These are phyloP conservation scores for Magallana angulata DNA, from an alignment of 1,140 invertebrate species.

Conservation along the genomic window DNA sequence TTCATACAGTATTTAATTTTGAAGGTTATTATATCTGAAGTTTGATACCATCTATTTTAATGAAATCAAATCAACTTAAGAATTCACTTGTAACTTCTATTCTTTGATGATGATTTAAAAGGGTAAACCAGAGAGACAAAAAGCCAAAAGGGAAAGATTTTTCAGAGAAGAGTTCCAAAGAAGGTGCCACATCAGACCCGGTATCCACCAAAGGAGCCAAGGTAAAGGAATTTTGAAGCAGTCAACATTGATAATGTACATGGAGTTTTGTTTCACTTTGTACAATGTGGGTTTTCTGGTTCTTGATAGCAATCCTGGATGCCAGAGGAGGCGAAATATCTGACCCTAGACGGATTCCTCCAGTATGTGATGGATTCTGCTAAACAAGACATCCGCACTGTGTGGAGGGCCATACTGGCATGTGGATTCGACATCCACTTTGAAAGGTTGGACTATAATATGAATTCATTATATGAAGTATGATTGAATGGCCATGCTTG, in stretches of 20 bases:
- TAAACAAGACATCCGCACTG: conserved; percentile 71
- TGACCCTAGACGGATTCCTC: conserved; percentile 78
- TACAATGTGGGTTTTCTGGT: neutral
- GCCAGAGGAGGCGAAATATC: conserved; percentile 64
- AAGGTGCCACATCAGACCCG: conserved; percentile 62
- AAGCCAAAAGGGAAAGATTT: conserved; percentile 68
- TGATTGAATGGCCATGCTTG: too few relatives aligned
- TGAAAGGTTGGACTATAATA: conserved; percentile 69
- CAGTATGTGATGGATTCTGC: conserved; percentile 74
- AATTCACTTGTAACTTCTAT: neutral
- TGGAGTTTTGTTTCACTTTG: neutral
- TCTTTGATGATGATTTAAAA: conserved; percentile 39
- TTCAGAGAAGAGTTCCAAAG: conserved; percentile 69
- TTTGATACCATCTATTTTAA: neutral
- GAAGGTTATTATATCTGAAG: too few relatives aligned
- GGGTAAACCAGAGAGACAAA: conserved; percentile 63
- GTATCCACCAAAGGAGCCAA: conserved; percentile 44
- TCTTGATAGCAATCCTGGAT: conserved; percentile 40
- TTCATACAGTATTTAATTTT: too few relatives aligned
- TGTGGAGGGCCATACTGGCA: conserved; percentile 76
- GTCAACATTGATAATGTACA: neutral
- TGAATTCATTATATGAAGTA: too few relatives aligned
- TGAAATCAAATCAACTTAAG: neutral
- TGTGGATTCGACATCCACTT: conserved; percentile 78
- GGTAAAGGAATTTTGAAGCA: neutral